Percentiles rank a stretch among this genome's conserved stretches.
These are phyloP conservation scores for Drosophila borealis DNA, from an alignment of 2,888 invertebrate genomes.

Conservation along the genomic window DNA sequence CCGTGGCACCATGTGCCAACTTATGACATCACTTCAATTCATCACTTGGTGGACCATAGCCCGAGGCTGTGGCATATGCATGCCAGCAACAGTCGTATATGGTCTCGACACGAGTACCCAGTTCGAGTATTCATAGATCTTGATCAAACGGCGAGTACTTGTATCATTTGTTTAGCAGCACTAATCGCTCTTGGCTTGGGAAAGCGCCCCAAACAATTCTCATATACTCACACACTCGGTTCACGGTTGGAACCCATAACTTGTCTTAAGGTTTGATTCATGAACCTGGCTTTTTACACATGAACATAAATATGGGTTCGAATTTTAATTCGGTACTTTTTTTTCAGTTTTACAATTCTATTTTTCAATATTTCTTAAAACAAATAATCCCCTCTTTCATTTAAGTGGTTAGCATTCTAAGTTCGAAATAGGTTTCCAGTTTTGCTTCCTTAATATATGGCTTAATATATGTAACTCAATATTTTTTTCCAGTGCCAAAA, in stretches of 20 bases:
- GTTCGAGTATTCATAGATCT: conserved; percentile 53
- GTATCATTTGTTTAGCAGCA: conserved; percentile 44
- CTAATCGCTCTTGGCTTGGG: conserved; percentile 50
- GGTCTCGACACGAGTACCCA: conserved; percentile 33
- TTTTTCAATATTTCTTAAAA: too few species aligned
- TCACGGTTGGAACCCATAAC: too few species aligned
- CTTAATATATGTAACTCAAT: not conserved
- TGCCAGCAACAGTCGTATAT: conserved; percentile 21
- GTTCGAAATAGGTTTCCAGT: too few species aligned
- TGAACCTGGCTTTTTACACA: too few species aligned
- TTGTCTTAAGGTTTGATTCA: too few species aligned
- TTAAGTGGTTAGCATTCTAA: too few species aligned
- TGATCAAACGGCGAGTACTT: conserved; percentile 47
- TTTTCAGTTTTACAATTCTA: too few species aligned
- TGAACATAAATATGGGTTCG: too few species aligned
- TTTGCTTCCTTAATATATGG: too few species aligned
- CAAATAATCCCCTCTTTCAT: too few species aligned
- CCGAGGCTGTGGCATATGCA: conserved; percentile 19
- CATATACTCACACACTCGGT: not conserved
- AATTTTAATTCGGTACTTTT: too few species aligned
- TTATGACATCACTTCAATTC: conserved; percentile 79
- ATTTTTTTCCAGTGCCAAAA: conserved; percentile 42
- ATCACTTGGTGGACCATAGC: conserved; percentile 60
- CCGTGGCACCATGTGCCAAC: conserved; percentile 76
- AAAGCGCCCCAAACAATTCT: conserved; percentile 30